Percentiles rank a stretch among this genome's conserved stretches.
These are phyloP conservation scores for Siniperca obscura DNA, from an alignment of 2,797 vertebrate genomes.

Conservation along the genomic window DNA sequence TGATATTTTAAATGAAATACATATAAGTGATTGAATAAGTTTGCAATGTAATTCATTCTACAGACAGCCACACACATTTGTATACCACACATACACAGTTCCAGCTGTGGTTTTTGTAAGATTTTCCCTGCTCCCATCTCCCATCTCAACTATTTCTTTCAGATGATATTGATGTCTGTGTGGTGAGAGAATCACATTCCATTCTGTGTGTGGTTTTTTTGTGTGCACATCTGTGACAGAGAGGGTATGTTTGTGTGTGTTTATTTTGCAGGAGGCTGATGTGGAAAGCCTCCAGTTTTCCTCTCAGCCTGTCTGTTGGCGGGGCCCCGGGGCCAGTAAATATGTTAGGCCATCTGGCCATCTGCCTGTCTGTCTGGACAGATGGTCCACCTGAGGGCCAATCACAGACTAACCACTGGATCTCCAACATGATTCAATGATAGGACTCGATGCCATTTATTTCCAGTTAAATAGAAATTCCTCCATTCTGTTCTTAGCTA, in stretches of 20 bases:
- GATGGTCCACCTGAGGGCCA: conserved; percentile 66
- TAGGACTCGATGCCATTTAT: conserved; percentile 12
- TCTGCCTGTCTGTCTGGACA: conserved; percentile 60
- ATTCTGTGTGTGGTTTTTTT: not conserved
- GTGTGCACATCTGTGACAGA: conserved; percentile 51
- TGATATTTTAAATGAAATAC: not conserved
- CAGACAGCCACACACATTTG: not conserved
- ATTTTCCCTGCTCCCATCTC: not conserved
- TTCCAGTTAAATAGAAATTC: conserved; percentile 32
- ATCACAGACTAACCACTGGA: conserved; percentile 43
- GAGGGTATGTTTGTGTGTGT: conserved; percentile 39
- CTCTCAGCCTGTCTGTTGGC: conserved; percentile 21
- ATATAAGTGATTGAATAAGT: not conserved
- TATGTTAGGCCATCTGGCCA: conserved; percentile 63
- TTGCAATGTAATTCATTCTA: not conserved
- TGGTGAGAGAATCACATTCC: conserved; percentile 21
- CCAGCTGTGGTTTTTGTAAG: not conserved
- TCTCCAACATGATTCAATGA: conserved; percentile 39
- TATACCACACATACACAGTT: not conserved
- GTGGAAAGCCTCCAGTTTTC: conserved; percentile 58
- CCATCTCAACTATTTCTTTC: not conserved
- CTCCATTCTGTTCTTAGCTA: not conserved
- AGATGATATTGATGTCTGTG: conserved; percentile 6
- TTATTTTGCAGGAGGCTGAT: conserved; percentile 52
- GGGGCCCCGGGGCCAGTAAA: conserved; percentile 46